Base-by-base conservation (phyloP, 2,113 vertebrate species). In the Lampris megalopsis region DNA sequence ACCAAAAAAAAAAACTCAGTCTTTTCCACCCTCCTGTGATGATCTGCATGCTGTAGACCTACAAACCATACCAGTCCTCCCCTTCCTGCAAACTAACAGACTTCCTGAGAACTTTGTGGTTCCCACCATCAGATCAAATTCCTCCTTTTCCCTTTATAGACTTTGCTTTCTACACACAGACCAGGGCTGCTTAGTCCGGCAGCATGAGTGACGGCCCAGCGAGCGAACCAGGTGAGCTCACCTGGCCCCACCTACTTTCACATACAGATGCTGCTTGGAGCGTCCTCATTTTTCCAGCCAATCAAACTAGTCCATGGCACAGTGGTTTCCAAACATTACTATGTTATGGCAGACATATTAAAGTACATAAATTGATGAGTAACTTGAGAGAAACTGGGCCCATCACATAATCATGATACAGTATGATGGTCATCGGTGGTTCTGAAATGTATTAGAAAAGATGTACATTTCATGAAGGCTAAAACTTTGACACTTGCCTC, bases 151-250 rank as follows among this genome's bases (percentile, higher is more conserved):
- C 11, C 48, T 13, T 6, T 11, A 10, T 11, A 10, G n/a, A 37
- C 41, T 48, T n/a, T 41, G 60, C 57, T 80, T 63, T 57, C 67
- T 50, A 60, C 57, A 62, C 38, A 69, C 11, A 61, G 11, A 10
- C 6, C 41, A 48, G 4, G 8, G 9, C 47, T 60, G 43, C 5
- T 65, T 63, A 50, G 9, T n/a, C 62, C 61, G 38, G 37, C 9
- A 10, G 43, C 42, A 6, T 13, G 61, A 79, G 11, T 75, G 80
- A 82, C 80, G 69, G 60, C 58, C 45, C 13, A 24, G 4, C 67
- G 50, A 71, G 58, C 81, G 71, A 77, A 77, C 75, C 72, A 86
- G 81, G 76, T 75, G 68, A 67, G 50, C 43, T 24, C 49, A 82
- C 71, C 79, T 66, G 66, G 63, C 63, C 37, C 24, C 52, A 35